Base-by-base conservation (phyloP, 2,113 vertebrate species). In the Lipophrys pholis region DNA sequence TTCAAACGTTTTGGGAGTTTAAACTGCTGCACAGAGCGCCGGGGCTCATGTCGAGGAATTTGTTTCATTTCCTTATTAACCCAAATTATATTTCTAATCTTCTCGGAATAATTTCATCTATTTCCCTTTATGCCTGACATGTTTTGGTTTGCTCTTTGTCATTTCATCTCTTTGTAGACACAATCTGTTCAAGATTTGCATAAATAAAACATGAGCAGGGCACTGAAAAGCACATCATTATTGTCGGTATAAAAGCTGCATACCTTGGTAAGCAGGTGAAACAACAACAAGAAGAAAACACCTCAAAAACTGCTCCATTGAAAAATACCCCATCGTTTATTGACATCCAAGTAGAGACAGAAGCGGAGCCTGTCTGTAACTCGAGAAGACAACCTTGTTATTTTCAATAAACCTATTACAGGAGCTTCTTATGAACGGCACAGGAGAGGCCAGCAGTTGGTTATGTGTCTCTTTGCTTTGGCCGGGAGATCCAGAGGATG, bases 351-450 rank as follows among this genome's bases (percentile, higher is more conserved):
- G 45, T 74, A 4, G 57, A 89, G 89, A 90, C 80, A 81, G 83
- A 17, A 56, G 61, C 78, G 51, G 39, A 69, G 77, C 51, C 58
- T 3, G 76, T 76, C 82, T 83, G 90, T 86, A 91, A 88, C 89
- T 67, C 75, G 78, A 89, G 89, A 81, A 88, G 73, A 82, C 85
- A 85, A 89, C 85, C 89, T 87, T 85, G 87, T 91, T 90, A 90
- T 86, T 92, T 80, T 89, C 89, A 90, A 87, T 89, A 90, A 91
- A 87, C 58, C 80, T 85, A 87, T 90, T 87, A 89, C 58, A 87
- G 76, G 54, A 76, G 84, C 81, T 82, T 80, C 69, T 89, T 75
- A 69, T 84, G 84, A 85, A 69, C 67, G 78, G 73, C 78, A 43
- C 54, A 9, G 58, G 62, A 69, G 67, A 73, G 71, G 73, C 75